Evolutionary conservation across 2,888 invertebrate genomes (phyloP).

Genomic region (Adela reaumurella): DNA sequence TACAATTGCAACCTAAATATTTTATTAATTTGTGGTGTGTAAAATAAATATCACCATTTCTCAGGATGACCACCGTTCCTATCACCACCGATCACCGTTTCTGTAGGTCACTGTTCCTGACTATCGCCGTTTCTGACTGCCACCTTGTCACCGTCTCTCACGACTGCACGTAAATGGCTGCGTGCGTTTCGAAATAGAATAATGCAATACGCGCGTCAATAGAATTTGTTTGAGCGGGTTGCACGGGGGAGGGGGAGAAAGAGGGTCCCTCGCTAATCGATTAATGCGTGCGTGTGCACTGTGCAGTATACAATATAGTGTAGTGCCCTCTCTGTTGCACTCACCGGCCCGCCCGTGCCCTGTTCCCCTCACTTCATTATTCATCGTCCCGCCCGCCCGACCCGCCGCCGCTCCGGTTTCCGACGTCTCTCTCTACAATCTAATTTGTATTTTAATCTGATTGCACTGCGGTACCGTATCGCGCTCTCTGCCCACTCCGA

Average conservation of each 20-base stretch:
- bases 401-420: conserved; percentile 43
- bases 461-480: not conserved
- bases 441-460: conserved; percentile 52
- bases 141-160: too few species aligned
- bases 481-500: not conserved
- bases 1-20: too few species aligned
- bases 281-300: conserved; percentile 45
- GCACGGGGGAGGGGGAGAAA: conserved; percentile 14
- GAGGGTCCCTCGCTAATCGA: conserved; percentile 43
- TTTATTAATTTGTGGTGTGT: too few species aligned
- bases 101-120: too few species aligned
- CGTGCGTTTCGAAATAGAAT: too few species aligned
- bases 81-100: too few species aligned
- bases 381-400: conserved; percentile 46
- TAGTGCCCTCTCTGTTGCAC: conserved; percentile 25
- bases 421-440: conserved; percentile 49
- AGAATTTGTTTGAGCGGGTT: too few species aligned
- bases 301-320: conserved; percentile 19
- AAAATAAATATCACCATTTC: too few species aligned
- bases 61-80: too few species aligned
- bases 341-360: conserved; percentile 26
- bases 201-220: too few species aligned
- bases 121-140: too few species aligned
- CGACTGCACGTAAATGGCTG: too few species aligned
- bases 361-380: conserved; percentile 44